Evolutionary conservation across 2,113 vertebrate species (phyloP).

Genomic region (Sitta europaea): DNA sequence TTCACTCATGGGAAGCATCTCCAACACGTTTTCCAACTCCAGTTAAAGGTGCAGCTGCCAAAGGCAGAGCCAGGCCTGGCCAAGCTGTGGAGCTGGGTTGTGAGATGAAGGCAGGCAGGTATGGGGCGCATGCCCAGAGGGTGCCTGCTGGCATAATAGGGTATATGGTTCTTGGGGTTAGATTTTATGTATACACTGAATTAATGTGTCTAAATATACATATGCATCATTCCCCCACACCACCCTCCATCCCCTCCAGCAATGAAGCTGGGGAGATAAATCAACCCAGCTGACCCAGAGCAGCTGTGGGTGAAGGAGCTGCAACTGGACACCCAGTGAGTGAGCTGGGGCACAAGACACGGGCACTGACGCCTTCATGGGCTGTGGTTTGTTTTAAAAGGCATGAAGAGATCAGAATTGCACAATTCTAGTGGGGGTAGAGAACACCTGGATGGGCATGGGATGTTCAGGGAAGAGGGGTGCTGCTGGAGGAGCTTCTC

Average conservation of each 20-base stretch:
- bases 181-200: background rate
- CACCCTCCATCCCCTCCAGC: background rate
- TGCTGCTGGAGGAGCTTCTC: no score
- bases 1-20: background rate
- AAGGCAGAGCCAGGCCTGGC: background rate
- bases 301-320: background rate
- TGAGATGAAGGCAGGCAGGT: no score
- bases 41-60: background rate
- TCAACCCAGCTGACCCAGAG: background rate
- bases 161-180: background rate
- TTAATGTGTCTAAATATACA: background rate
- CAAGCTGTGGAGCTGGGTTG: background rate
- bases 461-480: no score
- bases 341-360: background rate
- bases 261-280: background rate
- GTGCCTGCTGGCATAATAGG: accelerated
- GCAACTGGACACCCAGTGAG: background rate
- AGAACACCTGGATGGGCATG: no score
- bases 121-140: background rate
- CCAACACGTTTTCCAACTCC: no score
- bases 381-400: background rate
- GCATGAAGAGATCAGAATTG: background rate
- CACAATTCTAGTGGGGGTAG: background rate
- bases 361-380: accelerated
- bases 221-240: no score